Evolutionary conservation across 2,888 invertebrate genomes (phyloP).

Genomic region (Callyntrura guangdongensis): DNA sequence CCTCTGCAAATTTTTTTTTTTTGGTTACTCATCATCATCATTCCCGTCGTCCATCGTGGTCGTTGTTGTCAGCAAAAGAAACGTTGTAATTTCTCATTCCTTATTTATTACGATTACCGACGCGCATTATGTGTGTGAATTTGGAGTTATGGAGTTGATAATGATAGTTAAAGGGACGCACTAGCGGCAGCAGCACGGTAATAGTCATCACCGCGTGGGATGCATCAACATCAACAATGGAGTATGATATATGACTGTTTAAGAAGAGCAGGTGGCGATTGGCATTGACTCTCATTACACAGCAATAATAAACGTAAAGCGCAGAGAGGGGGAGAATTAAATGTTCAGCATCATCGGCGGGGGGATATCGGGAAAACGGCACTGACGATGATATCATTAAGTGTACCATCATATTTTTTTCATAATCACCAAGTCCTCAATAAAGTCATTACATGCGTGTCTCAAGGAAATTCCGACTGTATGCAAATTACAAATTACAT

Average conservation of each 20-base stretch:
- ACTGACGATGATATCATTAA: background rate
- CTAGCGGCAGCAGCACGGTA: background rate
- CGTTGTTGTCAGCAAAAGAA: too few species aligned
- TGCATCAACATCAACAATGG: background rate
- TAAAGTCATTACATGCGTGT: background rate
- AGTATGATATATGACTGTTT: background rate
- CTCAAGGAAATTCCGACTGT: slow-evolving; percentile 27
- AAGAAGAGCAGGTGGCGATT: slow-evolving; percentile 32
- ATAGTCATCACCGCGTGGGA: slow-evolving; percentile 33
- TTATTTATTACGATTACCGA: background rate
- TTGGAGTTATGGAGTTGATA: slow-evolving; percentile 7
- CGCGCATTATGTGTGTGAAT: slow-evolving; percentile 24
- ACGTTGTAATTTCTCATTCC: background rate
- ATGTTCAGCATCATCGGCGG: slow-evolving; percentile 10
- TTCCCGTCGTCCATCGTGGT: too few species aligned
- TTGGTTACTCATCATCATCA: slow-evolving; percentile 7
- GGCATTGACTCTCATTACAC: slow-evolving; percentile 40
- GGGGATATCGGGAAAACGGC: background rate
- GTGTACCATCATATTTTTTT: background rate
- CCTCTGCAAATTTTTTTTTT: slow-evolving; percentile 4
- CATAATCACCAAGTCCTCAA: background rate
- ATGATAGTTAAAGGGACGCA: slow-evolving; percentile 30
- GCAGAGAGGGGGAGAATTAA: background rate
- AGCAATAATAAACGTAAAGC: background rate
- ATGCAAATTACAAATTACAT: slow-evolving; percentile 10